Base-by-base conservation (phyloP, 1,140 invertebrate genomes). In the Tyrophagus putrescentiae region DNA sequence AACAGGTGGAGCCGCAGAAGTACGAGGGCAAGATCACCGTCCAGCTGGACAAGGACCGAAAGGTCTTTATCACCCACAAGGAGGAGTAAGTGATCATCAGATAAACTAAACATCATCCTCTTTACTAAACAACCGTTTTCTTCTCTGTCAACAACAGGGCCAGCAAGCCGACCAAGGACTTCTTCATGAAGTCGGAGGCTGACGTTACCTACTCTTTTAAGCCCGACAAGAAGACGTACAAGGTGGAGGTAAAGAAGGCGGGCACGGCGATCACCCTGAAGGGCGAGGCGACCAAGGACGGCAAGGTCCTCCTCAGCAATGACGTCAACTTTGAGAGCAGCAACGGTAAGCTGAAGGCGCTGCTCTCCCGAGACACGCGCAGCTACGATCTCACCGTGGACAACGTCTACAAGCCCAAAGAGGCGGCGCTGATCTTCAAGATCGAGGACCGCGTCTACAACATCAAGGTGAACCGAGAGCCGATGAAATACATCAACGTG, bases 1-100 rank as follows among this genome's bases (percentile, higher is more conserved):
- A 58, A 31, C 57, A 58, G 31, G 31, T 48, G 2, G 53, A 57
- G 16, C 53, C 57, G 34, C 36, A 42, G 53, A 13, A 50, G 25
- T 57, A 58, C 16, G 39, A 57, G 53, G 36, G 57, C 44, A 57
- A 58, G 25, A 50, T 58, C 2, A 57, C 53, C 16, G n/a, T 58
- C 13, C 29, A 56, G 54, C n/a, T 32, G 34, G 31, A 42, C 16
- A 42, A 58, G 2, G 57, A 57, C 50, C 41, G 53, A 45, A 58
- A 42, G 21, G 32, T 58, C 11, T 42, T 57, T 45, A 58, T 50
- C 44, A 27, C 3, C 2, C 53, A 58, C 57, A 58, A 57, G 21
- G 3, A 13, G 3, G 36, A 42, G 52, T 54, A 54, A 54, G 52
- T 54, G n/a, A n/a, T 32, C 31, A 25, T 48, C 21, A 31, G 1